phyloP scores from a whole-genome alignment of 2,888 invertebrate genomes.

The Ochropacha duplaris region DNA sequence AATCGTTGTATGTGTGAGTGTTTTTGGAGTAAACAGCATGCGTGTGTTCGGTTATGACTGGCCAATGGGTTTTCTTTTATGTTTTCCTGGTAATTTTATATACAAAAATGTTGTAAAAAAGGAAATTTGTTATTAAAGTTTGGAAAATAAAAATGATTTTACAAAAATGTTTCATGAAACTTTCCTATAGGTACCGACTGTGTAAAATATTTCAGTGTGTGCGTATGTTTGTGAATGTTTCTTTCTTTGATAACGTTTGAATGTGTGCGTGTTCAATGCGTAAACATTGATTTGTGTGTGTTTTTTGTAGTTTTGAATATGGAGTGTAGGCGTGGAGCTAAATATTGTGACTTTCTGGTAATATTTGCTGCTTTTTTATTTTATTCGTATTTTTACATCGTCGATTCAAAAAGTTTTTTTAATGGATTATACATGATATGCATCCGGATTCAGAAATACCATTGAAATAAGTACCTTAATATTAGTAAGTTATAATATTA shows the following conservation, averaged over 20 bases:
- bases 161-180: too few species aligned
- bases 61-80: constrained; percentile 22
- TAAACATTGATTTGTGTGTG: neutral
- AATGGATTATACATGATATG: too few species aligned
- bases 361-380: neutral
- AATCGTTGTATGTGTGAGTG: constrained; percentile 35
- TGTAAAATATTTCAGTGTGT: neutral
- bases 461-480: too few species aligned
- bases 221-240: neutral
- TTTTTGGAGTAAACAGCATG: constrained; percentile 52
- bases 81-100: neutral
- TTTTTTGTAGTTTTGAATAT: neutral
- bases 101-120: too few species aligned
- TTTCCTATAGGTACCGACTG: neutral
- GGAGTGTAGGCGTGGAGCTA: neutral
- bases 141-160: neutral
- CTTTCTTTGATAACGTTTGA: neutral
- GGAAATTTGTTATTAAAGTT: neutral
- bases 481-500: too few species aligned
- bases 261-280: neutral
- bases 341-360: neutral
- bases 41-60: constrained; percentile 42
- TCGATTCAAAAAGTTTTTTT: neutral
- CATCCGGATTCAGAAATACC: neutral
- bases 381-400: neutral